phyloP scores from a whole-genome alignment of 23 tunicate species.

The Trididemnum miniatum region DNA sequence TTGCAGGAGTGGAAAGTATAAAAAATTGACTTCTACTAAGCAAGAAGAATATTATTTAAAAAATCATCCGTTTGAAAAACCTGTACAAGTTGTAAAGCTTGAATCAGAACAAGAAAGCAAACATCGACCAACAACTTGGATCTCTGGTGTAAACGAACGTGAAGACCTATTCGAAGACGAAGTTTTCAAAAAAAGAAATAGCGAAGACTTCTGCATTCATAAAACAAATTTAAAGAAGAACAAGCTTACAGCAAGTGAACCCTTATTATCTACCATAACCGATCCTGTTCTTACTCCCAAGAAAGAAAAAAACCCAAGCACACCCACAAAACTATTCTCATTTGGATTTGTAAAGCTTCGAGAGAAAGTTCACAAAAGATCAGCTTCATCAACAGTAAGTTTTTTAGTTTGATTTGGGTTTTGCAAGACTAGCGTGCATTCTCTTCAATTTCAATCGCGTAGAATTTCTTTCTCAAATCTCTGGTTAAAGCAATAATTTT shows the following conservation, averaged over 20 bases:
- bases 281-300: no score
- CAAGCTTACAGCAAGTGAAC: not conserved
- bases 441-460: no score
- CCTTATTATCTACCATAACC: not conserved
- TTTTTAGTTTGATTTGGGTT: no score
- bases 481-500: no score
- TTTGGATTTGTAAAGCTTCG: not conserved
- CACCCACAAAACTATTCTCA: not conserved
- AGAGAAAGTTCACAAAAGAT: not conserved
- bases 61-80: not conserved
- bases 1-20: conserved; percentile 16
- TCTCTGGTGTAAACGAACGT: not conserved
- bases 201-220: not conserved
- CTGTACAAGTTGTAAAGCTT: not conserved
- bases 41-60: not conserved
- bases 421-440: no score
- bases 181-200: not conserved
- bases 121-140: not conserved
- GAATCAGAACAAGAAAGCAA: not conserved
- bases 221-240: not conserved
- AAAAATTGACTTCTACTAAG: not conserved
- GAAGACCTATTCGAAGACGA: no score
- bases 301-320: not conserved
- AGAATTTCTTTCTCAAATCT: no score
- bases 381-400: not conserved